Percentiles rank a stretch among this genome's conserved stretches.
Evolutionary conservation across 2,797 vertebrate species (phyloP).

Genomic region (Myotis vivesi): DNA sequence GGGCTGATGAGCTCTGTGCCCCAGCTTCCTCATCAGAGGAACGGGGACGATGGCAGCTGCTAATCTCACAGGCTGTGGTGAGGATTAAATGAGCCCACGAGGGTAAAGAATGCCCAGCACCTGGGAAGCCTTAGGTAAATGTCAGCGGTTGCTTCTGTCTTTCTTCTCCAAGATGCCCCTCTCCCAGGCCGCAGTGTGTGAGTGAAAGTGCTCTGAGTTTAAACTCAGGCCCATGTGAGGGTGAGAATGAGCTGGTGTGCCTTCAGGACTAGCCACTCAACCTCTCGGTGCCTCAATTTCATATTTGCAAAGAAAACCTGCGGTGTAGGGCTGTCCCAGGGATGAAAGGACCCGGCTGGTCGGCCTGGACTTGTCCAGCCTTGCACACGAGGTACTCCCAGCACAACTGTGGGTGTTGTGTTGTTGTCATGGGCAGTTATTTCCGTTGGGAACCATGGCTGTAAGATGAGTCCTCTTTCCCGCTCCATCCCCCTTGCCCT

Average conservation of each 20-base stretch:
- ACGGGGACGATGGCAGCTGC: too few relatives aligned
- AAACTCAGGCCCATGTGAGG: not conserved
- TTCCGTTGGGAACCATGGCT: not conserved
- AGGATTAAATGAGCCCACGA: not conserved
- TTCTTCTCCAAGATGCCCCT: not conserved
- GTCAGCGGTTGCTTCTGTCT: rapidly evolving
- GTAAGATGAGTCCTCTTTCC: constrained; percentile 30
- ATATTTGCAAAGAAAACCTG: not conserved
- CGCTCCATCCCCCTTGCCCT: constrained; percentile 67
- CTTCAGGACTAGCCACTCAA: not conserved
- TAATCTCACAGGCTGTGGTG: not conserved
- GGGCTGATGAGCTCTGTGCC: not conserved
- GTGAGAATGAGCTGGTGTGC: not conserved
- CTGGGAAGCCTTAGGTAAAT: not conserved
- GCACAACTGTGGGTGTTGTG: not conserved
- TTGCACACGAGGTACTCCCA: not conserved
- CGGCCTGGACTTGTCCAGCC: not conserved
- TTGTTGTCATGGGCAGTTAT: not conserved
- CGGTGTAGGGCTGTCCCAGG: not conserved
- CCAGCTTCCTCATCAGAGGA: not conserved
- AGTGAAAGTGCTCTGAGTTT: not conserved
- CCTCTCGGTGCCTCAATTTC: not conserved
- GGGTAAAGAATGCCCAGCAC: not conserved
- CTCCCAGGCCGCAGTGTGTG: not conserved
- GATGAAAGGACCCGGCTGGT: not conserved